A percentile compares a stretch with the other conserved stretches of the same genome.
These are phyloP conservation scores for Coregonus ussuriensis DNA, from an alignment of 2,797 vertebrate genomes.

Conservation along the genomic window DNA sequence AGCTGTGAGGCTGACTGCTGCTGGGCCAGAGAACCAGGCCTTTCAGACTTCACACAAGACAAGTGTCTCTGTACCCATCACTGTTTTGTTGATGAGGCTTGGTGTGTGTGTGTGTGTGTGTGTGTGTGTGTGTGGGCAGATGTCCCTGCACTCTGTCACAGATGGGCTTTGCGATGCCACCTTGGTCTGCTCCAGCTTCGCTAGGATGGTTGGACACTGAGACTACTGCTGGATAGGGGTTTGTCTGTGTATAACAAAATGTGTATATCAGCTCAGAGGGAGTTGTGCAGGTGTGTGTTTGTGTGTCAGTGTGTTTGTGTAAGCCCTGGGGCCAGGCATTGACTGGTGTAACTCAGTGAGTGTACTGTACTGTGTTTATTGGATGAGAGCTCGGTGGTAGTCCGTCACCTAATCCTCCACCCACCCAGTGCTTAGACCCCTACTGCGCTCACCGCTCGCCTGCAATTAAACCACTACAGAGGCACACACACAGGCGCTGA, in stretches of 20 bases:
- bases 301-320: constrained; percentile 2
- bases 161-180: constrained; percentile 61
- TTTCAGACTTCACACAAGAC: no score
- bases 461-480: constrained; percentile 47
- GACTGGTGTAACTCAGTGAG: constrained; percentile 21
- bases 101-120: background rate
- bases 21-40: no score
- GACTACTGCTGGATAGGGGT: constrained; percentile 29
- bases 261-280: constrained; percentile 1
- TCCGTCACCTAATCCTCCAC: constrained; percentile 41
- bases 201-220: constrained; percentile 58
- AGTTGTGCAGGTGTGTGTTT: constrained; percentile 9
- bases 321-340: constrained; percentile 20
- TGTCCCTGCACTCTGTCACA: constrained; percentile 64
- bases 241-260: background rate
- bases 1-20: no score
- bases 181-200: constrained; percentile 61
- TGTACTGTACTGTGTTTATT: background rate
- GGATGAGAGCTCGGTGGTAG: constrained; percentile 35
- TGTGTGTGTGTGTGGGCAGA: constrained; percentile 47
- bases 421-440: constrained; percentile 32
- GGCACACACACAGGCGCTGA: background rate
- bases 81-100: no score
- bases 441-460: constrained; percentile 41
- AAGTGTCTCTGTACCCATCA: no score